These are phyloP conservation scores for Flabesymbios commensalis DNA, from an alignment of 2,888 invertebrate genomes.

Conservation along the genomic window DNA sequence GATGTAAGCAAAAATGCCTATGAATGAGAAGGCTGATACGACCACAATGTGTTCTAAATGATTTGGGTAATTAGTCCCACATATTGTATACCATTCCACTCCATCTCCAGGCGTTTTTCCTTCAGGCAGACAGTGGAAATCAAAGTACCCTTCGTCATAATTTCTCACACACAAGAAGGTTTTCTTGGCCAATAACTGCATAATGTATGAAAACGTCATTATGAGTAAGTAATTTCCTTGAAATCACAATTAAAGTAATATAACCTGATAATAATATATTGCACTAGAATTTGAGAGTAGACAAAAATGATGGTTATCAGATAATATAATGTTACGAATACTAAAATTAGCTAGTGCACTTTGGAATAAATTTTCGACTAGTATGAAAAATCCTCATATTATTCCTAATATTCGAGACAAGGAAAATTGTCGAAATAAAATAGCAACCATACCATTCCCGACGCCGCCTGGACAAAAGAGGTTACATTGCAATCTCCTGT, in stretches of 20 bases:
- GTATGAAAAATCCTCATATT: too few species aligned
- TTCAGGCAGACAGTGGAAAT: slow-evolving; percentile 72
- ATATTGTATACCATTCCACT: slow-evolving; percentile 75
- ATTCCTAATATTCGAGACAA: too few species aligned
- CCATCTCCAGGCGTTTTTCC: slow-evolving; percentile 65
- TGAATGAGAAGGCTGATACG: slow-evolving; percentile 66
- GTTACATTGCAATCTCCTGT: slow-evolving; percentile 74
- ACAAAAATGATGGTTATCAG: too few species aligned
- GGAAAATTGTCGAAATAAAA: too few species aligned
- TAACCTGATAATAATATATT: too few species aligned
- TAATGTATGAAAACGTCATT: too few species aligned
- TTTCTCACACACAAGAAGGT: slow-evolving; percentile 74
- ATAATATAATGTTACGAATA: too few species aligned
- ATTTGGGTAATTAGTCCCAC: slow-evolving; percentile 75
- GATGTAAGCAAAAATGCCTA: slow-evolving; percentile 67
- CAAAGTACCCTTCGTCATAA: slow-evolving; percentile 76
- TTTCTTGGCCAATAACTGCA: slow-evolving; percentile 70
- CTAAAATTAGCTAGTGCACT: too few species aligned
- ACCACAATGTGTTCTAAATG: slow-evolving; percentile 71
- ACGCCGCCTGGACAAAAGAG: slow-evolving; percentile 69
- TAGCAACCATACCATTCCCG: slow-evolving; percentile 68
- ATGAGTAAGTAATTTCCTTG: too few species aligned
- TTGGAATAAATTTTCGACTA: too few species aligned
- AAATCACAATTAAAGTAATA: too few species aligned
- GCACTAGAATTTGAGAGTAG: too few species aligned